Conservation (phyloP, 2,888 invertebrate genomes). For the Orthonychiurus folsomi region DNA sequence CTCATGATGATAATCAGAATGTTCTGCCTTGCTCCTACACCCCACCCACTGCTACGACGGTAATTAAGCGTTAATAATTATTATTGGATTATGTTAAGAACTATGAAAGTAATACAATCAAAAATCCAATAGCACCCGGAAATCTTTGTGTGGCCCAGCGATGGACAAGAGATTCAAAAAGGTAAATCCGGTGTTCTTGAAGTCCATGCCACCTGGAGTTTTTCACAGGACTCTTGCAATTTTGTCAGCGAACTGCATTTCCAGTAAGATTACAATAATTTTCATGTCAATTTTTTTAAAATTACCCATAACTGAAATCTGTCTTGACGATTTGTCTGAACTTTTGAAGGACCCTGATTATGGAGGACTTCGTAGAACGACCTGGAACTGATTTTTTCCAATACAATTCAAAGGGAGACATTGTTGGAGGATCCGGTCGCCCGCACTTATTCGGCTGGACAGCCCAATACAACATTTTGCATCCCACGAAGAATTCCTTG, state of each 20-base stretch:
- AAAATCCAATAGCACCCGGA: constrained; percentile 19
- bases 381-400: neutral
- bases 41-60: constrained; percentile 19
- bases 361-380: neutral
- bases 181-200: constrained; percentile 14
- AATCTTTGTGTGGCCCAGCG: constrained; percentile 22
- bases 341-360: neutral
- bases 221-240: constrained; percentile 22
- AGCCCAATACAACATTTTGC: constrained; percentile 24
- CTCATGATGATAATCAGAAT: constrained; percentile 21
- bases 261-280: no score
- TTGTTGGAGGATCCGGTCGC: neutral
- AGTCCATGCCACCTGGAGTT: constrained; percentile 28
- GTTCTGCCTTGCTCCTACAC: constrained; percentile 25
- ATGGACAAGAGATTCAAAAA: constrained; percentile 5
- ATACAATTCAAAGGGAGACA: neutral
- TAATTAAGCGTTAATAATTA: no score
- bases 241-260: constrained; percentile 23
- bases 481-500: constrained; percentile 16
- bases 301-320: neutral
- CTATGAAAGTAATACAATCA: neutral
- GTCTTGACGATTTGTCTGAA: neutral
- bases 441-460: constrained; percentile 24
- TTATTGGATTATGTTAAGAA: no score
- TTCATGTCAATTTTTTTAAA: no score